These are phyloP conservation scores for Tupiocoris notatus DNA, from an alignment of 2,888 invertebrate genomes.

Conservation along the genomic window DNA sequence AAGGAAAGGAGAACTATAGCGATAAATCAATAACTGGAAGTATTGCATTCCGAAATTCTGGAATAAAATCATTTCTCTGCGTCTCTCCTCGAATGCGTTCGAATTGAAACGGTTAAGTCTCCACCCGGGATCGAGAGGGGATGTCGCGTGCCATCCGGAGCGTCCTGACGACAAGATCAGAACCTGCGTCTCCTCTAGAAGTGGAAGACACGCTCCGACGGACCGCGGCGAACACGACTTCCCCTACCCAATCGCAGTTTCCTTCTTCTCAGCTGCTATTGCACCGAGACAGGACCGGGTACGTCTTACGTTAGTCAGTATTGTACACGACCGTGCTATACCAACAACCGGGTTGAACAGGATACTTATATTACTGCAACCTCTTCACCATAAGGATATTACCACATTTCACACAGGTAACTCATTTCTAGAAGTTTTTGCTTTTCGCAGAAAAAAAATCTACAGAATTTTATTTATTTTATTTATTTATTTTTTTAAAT, in stretches of 20 bases:
- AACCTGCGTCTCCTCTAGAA: slow-evolving; percentile 21
- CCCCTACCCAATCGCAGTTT: background rate
- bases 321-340: background rate
- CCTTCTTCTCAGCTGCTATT: background rate
- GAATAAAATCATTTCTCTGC: too few relatives aligned
- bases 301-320: background rate
- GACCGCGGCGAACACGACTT: slow-evolving; percentile 19
- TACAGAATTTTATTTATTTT: too few relatives aligned
- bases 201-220: slow-evolving; percentile 40
- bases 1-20: too few relatives aligned
- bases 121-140: too few relatives aligned
- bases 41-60: too few relatives aligned
- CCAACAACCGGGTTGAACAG: background rate
- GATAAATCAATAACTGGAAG: too few relatives aligned
- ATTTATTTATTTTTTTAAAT: too few relatives aligned
- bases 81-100: too few relatives aligned
- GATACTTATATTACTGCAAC: background rate
- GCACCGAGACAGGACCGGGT: background rate
- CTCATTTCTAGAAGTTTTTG: background rate
- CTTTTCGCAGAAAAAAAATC: too few relatives aligned
- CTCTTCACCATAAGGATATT: slow-evolving; percentile 20
- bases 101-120: too few relatives aligned
- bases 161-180: background rate
- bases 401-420: slow-evolving; percentile 38
- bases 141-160: slow-evolving; percentile 28